Base-by-base conservation (phyloP, 2,888 invertebrate genomes). In the Protonemura montana region DNA sequence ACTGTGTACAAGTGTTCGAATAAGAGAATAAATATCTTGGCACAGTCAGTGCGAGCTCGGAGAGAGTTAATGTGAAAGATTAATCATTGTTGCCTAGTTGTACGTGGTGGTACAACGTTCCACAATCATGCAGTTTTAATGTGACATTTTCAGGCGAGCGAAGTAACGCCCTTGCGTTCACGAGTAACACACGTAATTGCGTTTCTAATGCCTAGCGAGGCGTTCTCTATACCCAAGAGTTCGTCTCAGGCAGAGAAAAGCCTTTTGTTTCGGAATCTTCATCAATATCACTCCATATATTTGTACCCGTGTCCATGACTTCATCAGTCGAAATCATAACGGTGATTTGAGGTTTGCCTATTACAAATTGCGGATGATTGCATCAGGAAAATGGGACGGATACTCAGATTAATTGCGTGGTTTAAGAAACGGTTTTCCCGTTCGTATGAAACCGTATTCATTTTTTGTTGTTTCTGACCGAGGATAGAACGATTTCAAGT, bases 41-140 rank as follows among this genome's bases (percentile, higher is more conserved):
- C 59, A 21, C 16, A 59, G 59, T 10, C 59, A 59, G 16, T 10
- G 59, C 59, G 21, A 59, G 59, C 59, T 59, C 59, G 59, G 21
- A 59, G 59, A 21, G 21, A 59, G 21, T 21, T 59, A 59, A 59
- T 59, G 59, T 59, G 21, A 59, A 59, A 59, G 59, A 59, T 59
- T 59, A 59, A 59, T 59, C 59, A 59, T 21, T 21, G 21, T 59
- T 59, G 59, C 59, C 59, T 59, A 21, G 5, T 10, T 35, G 35
- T 35, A 35, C 5, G 10, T 59, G 59, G 5, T 10, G 3, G 35
- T 35, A 35, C 5, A 35, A 21, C 59, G 59, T 59, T 59, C 59
- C 59, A 59, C 59, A 59, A 59, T 59, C 59, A 59, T 59, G 59
- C 59, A 59, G 59, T 59, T 59, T 59, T 59, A 59, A 59, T 59